Percentiles rank a stretch among this genome's conserved stretches.
These are phyloP conservation scores for Matsumyia berberina DNA, from an alignment of 2,888 invertebrate species.

Conservation along the genomic window DNA sequence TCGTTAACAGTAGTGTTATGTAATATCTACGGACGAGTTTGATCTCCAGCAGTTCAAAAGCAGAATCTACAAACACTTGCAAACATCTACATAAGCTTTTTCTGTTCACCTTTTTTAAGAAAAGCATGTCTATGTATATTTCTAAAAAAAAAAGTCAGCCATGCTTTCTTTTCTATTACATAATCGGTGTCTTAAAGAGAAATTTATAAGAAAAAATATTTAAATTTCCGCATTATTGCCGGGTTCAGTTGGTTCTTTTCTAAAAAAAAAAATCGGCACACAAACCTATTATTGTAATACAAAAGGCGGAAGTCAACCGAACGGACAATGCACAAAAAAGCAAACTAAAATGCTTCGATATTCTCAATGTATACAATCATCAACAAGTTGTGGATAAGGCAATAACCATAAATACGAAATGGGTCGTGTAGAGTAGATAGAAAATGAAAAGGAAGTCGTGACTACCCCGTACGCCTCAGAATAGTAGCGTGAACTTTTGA, in stretches of 20 bases:
- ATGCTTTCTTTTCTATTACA: no score
- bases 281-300: neutral
- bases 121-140: no score
- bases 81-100: no score
- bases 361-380: conserved; percentile 9
- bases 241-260: neutral
- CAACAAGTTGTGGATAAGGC: conserved; percentile 29
- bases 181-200: neutral
- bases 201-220: neutral
- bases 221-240: neutral
- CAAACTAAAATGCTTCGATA: neutral
- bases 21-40: no score
- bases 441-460: conserved; percentile 18
- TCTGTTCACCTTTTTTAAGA: no score
- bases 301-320: conserved; percentile 1
- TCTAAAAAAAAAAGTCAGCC: no score
- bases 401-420: conserved; percentile 28
- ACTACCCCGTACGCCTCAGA: conserved; percentile 11
- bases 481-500: conserved; percentile 8
- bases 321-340: conserved; percentile 2
- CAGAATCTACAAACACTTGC: no score
- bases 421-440: conserved; percentile 1
- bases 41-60: no score
- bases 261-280: neutral
- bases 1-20: no score